Conservation (phyloP, 2,888 invertebrate species). For the Pollenia labialis region DNA sequence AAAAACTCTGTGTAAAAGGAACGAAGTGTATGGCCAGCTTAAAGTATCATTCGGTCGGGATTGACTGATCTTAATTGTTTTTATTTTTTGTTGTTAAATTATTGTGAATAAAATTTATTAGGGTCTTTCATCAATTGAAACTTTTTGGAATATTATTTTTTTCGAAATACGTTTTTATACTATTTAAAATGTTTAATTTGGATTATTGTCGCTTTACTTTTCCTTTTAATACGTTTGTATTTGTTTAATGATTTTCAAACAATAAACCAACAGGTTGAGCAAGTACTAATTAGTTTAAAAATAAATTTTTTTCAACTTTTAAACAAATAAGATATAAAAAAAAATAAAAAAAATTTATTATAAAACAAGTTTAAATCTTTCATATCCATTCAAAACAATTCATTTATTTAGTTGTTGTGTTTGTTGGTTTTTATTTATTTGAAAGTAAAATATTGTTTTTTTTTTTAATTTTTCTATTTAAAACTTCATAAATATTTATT, state of each 20-base stretch:
- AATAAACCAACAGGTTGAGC: constrained; percentile 55
- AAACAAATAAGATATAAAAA: constrained; percentile 20
- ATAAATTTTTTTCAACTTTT: constrained; percentile 7
- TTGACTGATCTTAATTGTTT: neutral
- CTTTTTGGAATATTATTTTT: constrained; percentile 5
- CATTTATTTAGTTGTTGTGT: neutral
- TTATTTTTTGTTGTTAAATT: constrained; percentile 4
- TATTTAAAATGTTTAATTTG: neutral
- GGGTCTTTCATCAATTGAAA: constrained; percentile 5
- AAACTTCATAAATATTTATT: constrained; percentile 52
- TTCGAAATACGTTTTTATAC: neutral
- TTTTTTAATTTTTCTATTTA: constrained; percentile 25
- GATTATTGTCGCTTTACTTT: neutral
- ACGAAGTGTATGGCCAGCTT: no score
- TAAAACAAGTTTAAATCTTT: constrained; percentile 52
- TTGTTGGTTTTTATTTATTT: constrained; percentile 32
- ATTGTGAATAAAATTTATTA: neutral
- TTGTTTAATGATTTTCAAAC: constrained; percentile 48
- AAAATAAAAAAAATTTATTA: constrained; percentile 10
- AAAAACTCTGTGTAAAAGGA: neutral
- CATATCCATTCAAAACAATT: no score
- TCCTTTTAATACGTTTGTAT: constrained; percentile 8
- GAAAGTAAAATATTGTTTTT: constrained; percentile 42
- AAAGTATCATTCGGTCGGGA: no score
- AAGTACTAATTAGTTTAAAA: constrained; percentile 48